Base-by-base conservation (phyloP, 53 echinoderm and acorn worm genomes). In the Echinarachnius parma region DNA sequence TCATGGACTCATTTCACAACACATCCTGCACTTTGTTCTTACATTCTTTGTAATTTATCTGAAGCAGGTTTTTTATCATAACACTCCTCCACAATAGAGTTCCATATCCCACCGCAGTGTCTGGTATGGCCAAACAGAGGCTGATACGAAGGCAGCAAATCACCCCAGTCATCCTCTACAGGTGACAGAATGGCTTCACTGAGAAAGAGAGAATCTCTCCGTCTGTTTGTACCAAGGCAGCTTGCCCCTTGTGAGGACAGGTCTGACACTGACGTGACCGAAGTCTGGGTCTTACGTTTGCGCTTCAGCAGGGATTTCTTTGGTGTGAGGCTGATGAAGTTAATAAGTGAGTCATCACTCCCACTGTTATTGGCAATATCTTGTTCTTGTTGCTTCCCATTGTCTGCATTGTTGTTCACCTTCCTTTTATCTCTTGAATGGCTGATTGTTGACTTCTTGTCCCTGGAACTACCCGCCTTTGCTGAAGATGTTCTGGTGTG, bases 61-160 rank as follows among this genome's bases (percentile, higher is more conserved):
- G n/a, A n/a, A n/a, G n/a, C n/a, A n/a, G n/a, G n/a, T n/a, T n/a
- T n/a, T n/a, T n/a, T n/a, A n/a, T 37, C 15, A 66, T 30, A 48
- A 66, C 16, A 66, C 21, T 66, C 66, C 48, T 66, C 66, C 4
- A 66, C 46, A 30, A 66, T 66, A 28, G 46, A 46, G 46, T 66
- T 46, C 66, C 66, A 66, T 1, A 66, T n/a, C 46, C 66, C 66
- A 25, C 66, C 66, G 11, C 66, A 66, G 29, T 66, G 66, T 4
- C 46, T 30, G 4, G 20, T n/a, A 5, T 31, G 27, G 9, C 66
- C 31, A 22, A 66, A 66, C 66, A 66, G 47, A 2, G 66, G 66
- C 21, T 8, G 48, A 28, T 15, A 66, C n/a, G n/a, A n/a, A n/a
- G n/a, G n/a, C n/a, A n/a, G n/a, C 15, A 28, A 9, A 14, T 4